Percentiles rank a stretch among this genome's conserved stretches.
Conservation (phyloP, 2,113 vertebrate genomes). For the Oncorhynchus nerka region DNA sequence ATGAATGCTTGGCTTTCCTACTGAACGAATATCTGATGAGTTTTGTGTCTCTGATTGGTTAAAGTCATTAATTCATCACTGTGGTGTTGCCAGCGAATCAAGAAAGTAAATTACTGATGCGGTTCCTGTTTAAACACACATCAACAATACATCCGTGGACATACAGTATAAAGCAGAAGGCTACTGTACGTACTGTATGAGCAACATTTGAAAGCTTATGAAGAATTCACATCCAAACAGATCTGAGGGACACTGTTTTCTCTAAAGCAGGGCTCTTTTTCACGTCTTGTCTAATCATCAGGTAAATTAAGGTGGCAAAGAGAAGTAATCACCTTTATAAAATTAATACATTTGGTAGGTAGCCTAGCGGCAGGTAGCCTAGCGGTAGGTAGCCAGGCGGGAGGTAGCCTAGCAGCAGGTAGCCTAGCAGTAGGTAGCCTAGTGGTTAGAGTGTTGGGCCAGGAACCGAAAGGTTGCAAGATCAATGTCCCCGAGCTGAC, state of each 20-base stretch:
- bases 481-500: no score
- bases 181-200: not conserved
- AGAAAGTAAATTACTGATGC: not conserved
- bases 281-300: no score
- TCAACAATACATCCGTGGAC: not conserved
- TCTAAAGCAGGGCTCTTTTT: not conserved
- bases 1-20: not conserved
- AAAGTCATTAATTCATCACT: not conserved
- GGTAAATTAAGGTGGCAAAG: no score
- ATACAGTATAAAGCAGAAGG: not conserved
- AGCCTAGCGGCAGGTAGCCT: no score
- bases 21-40: not conserved
- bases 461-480: no score
- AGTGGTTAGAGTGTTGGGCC: no score
- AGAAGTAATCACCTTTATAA: no score
- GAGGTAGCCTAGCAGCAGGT: no score
- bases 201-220: not conserved
- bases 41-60: not conserved
- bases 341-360: no score
- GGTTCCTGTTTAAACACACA: not conserved
- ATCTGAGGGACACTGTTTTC: not conserved
- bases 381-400: no score
- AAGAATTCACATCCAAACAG: not conserved
- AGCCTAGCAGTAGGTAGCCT: no score
- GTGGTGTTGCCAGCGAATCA: slow-evolving; percentile 1